Evolutionary conservation across 2,888 invertebrate species (phyloP).

Genomic region (Chrysodeixis includens): DNA sequence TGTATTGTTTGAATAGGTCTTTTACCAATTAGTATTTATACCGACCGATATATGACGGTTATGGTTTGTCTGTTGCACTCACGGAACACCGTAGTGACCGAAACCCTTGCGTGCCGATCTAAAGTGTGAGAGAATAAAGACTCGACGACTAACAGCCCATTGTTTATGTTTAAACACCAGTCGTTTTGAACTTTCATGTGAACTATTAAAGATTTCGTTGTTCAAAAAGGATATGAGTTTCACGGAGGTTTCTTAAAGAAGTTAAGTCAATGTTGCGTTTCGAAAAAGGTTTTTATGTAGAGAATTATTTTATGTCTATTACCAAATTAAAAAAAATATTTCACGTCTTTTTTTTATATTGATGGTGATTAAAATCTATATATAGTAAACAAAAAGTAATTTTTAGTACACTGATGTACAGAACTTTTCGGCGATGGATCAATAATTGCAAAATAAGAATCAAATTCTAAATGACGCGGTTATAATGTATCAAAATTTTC

Average conservation of each 20-base stretch:
- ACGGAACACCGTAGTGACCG: constrained; percentile 74
- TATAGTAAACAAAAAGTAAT: constrained; percentile 10
- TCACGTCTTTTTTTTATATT: constrained; percentile 49
- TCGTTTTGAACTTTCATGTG: constrained; percentile 67
- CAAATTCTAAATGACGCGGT: constrained; percentile 76
- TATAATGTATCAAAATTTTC: constrained; percentile 76
- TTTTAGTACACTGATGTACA: constrained; percentile 54
- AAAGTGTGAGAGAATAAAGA: constrained; percentile 76
- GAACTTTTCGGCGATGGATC: constrained; percentile 64
- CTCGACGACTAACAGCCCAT: constrained; percentile 71
- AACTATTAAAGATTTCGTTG: constrained; percentile 60
- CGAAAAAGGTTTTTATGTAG: background rate
- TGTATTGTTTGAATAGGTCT: constrained; percentile 88
- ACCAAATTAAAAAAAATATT: constrained; percentile 62
- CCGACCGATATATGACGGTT: constrained; percentile 79
- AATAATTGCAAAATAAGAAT: constrained; percentile 71
- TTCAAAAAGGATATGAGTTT: constrained; percentile 45
- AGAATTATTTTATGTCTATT: background rate
- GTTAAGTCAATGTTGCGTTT: constrained; percentile 10
- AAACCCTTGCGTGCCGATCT: constrained; percentile 66
- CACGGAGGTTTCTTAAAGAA: constrained; percentile 31
- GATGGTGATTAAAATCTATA: background rate
- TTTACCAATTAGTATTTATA: constrained; percentile 89
- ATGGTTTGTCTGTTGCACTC: constrained; percentile 76
- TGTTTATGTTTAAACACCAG: constrained; percentile 77